Evolutionary conservation across 2,797 vertebrate species (phyloP).

Genomic region (Pseudochirops corinnae): DNA sequence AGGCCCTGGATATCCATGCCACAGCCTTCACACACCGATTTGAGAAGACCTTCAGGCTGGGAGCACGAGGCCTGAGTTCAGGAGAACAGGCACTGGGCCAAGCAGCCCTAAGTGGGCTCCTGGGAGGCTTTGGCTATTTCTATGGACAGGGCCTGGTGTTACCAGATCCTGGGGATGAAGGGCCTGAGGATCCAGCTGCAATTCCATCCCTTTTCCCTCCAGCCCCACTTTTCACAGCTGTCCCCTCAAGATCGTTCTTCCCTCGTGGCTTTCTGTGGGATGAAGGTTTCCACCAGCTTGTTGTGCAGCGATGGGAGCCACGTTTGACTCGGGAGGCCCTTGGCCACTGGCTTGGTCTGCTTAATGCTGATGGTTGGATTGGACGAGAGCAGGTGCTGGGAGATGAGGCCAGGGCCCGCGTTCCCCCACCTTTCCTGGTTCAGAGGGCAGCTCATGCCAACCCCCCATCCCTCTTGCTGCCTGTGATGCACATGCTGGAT

Average conservation of each 20-base stretch:
- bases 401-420: slow-evolving; percentile 93
- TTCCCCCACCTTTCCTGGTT: slow-evolving; percentile 94
- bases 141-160: slow-evolving; percentile 92
- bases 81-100: slow-evolving; percentile 89
- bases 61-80: slow-evolving; percentile 85
- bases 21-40: slow-evolving; percentile 89
- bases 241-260: slow-evolving; percentile 97
- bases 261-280: slow-evolving; percentile 98
- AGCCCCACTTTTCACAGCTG: slow-evolving; percentile 91
- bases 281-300: slow-evolving; percentile 96
- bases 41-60: slow-evolving; percentile 89
- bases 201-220: slow-evolving; percentile 86
- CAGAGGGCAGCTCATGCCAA: slow-evolving; percentile 94
- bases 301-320: slow-evolving; percentile 93
- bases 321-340: slow-evolving; percentile 89
- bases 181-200: slow-evolving; percentile 70
- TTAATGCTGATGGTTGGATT: slow-evolving; percentile 97
- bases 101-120: slow-evolving; percentile 93
- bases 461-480: slow-evolving; percentile 94
- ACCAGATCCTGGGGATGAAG: slow-evolving; percentile 82
- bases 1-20: slow-evolving; percentile 86
- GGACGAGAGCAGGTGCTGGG: slow-evolving; percentile 96
- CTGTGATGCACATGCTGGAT: slow-evolving; percentile 88
- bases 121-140: slow-evolving; percentile 96
- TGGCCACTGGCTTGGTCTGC: slow-evolving; percentile 95